A percentile compares a stretch with the other conserved stretches of the same genome.
Conservation (phyloP, 1,140 invertebrate genomes). For the Gonatopus flavifemur region DNA sequence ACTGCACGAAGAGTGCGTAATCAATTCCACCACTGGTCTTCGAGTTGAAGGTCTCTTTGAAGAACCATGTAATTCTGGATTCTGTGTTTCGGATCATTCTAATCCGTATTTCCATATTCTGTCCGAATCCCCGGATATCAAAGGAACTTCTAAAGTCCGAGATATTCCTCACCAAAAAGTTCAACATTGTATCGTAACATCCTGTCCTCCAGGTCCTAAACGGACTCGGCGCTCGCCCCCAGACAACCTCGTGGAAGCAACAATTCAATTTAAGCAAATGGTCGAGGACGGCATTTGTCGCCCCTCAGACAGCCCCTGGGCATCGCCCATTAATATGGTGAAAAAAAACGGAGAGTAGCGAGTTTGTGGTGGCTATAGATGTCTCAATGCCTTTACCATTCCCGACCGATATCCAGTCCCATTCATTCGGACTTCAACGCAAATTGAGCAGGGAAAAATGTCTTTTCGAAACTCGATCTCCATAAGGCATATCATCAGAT, state of each 20-base stretch:
- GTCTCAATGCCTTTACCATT: background rate
- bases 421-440: background rate
- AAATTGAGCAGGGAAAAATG: background rate
- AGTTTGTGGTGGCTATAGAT: background rate
- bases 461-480: background rate
- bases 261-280: conserved; percentile 30
- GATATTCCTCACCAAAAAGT: background rate
- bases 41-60: background rate
- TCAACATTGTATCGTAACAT: conserved; percentile 16
- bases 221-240: conserved; percentile 24
- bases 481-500: background rate
- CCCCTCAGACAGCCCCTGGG: no score
- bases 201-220: conserved; percentile 21
- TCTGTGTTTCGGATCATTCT: no score
- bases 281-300: conserved; percentile 24
- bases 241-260: conserved; percentile 16
- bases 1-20: background rate
- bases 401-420: background rate
- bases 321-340: conserved; percentile 36
- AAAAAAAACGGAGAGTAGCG: background rate
- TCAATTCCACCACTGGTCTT: background rate
- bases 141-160: background rate
- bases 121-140: background rate
- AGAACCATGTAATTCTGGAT: background rate
- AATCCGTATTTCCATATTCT: background rate